Evolutionary conservation across 30 jellyfish, hydroid and myxozoan genomes (phyloP), one percentile per base, ranked within the genome.

Genomic region (Morbakka virulenta): DNA sequence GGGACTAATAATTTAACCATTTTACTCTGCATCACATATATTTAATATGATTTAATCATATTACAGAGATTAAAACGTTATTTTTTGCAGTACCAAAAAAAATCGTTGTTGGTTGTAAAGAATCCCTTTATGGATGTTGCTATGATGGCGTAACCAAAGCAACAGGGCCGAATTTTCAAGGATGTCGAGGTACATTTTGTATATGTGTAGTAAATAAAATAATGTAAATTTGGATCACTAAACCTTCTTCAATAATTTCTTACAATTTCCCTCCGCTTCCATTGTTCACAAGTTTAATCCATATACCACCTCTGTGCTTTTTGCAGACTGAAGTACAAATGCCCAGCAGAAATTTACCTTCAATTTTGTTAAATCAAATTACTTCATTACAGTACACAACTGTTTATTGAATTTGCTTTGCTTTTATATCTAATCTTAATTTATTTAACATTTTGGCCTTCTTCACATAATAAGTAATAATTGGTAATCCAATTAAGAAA

Each of bases 171-270:
- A 1, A 61, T 66, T 72, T 66, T 69, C 51, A 71, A 25, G 96
- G 96, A 13, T 86, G 96, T 35, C 82, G 57, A 2, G 96, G 96
- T 86, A 61, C 12, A 61, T 51, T 28, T n/a, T n/a, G n/a, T n/a
- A n/a, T n/a, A n/a, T n/a, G n/a, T n/a, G n/a, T n/a, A n/a, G n/a
- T n/a, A n/a, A n/a, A n/a, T n/a, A n/a, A n/a, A n/a, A n/a, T n/a
- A n/a, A n/a, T n/a, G n/a, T n/a, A n/a, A n/a, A n/a, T n/a, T n/a
- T n/a, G n/a, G n/a, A n/a, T n/a, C n/a, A n/a, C n/a, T n/a, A n/a
- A n/a, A 17, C 52, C 23, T 0, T 68, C 47, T 47, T 29, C 47
- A 13, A 20, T 69, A 11, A 31, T 23, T 69, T 34, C 14, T 0
- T 17, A 52, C 9, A 23, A 0, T 14, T 71, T 1, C 21, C 26